Evolutionary conservation across 2,113 vertebrate species (phyloP).

Genomic region (Plotosus lineatus): DNA sequence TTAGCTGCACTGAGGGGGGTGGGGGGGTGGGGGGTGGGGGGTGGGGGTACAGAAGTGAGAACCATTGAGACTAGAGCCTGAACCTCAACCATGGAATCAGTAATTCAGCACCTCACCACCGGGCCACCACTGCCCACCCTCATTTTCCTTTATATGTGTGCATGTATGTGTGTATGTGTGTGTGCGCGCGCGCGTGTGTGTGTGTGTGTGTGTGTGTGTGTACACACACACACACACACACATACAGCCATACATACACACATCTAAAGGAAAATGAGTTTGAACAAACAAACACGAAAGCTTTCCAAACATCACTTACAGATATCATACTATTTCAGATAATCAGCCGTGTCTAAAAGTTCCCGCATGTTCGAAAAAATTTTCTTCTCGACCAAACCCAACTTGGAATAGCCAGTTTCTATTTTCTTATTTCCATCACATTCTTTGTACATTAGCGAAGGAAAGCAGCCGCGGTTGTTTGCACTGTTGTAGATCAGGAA

Average conservation of each 20-base stretch:
- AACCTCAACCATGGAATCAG: too few species aligned
- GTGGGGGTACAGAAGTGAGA: too few species aligned
- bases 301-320: background rate
- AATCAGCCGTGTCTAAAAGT: background rate
- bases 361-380: background rate
- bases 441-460: conserved; percentile 22
- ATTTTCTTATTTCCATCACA: conserved; percentile 1
- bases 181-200: too few species aligned
- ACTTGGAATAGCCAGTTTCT: background rate
- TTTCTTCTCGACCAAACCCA: background rate
- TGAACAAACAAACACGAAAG: background rate
- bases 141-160: too few species aligned
- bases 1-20: too few species aligned
- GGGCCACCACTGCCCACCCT: too few species aligned
- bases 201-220: too few species aligned
- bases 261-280: background rate
- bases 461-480: conserved; percentile 30
- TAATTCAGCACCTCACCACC: too few species aligned
- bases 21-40: too few species aligned
- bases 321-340: background rate
- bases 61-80: too few species aligned
- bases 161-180: too few species aligned
- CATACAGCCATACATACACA: background rate
- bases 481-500: conserved; percentile 24
- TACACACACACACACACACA: background rate